Conservation (phyloP, 1,140 invertebrate species). For the Homarus americanus region DNA sequence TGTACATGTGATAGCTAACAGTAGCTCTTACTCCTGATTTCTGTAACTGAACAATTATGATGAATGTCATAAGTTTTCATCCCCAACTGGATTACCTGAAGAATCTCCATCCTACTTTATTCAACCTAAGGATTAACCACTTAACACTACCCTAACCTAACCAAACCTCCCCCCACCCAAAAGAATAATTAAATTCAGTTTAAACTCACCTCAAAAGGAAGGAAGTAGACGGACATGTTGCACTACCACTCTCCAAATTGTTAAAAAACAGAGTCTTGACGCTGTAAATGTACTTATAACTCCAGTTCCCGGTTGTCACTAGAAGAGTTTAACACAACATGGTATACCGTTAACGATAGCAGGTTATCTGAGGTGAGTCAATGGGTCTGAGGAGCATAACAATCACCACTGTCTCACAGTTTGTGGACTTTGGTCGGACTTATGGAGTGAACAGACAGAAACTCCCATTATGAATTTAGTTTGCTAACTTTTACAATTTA, state of each 20-base stretch:
- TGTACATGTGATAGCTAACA: too few species aligned
- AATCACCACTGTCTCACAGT: not conserved
- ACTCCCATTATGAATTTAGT: not conserved
- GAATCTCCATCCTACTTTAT: too few species aligned
- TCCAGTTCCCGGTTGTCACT: too few species aligned
- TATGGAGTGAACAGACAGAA: not conserved
- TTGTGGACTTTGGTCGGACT: not conserved
- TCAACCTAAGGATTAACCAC: too few species aligned
- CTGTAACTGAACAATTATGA: not conserved
- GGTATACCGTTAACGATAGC: not conserved
- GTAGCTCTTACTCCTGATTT: not conserved
- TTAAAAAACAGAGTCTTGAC: too few species aligned
- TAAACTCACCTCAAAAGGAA: conserved; percentile 28
- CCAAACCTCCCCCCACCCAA: too few species aligned
- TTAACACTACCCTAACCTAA: too few species aligned
- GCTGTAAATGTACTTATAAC: too few species aligned
- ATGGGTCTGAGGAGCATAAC: not conserved
- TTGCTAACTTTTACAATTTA: not conserved
- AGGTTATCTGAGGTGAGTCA: not conserved
- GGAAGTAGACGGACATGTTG: conserved; percentile 17
- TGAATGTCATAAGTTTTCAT: too few species aligned
- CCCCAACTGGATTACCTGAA: too few species aligned
- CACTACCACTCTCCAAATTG: not conserved
- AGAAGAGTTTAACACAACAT: too few species aligned
- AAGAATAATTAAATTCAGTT: not conserved